A percentile compares a stretch with the other conserved stretches of the same genome.
phyloP scores from a whole-genome alignment of 2,113 vertebrate species.

The Otocyon megalotis region DNA sequence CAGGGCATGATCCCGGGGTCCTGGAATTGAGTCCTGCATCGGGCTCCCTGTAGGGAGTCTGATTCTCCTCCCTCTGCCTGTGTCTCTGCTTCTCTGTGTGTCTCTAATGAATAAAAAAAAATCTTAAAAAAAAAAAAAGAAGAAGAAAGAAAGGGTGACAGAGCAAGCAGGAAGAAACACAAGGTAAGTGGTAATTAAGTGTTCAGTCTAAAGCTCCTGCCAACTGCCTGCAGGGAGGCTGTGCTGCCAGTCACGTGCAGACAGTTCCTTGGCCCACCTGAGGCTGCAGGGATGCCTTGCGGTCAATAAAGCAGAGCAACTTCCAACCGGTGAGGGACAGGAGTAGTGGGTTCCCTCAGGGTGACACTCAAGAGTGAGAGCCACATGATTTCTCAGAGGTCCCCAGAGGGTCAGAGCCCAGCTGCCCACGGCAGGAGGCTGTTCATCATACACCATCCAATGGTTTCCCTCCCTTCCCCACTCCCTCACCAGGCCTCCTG shows the following conservation, averaged over 20 bases:
- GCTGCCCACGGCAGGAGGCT: not conserved
- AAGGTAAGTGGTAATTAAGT: not conserved
- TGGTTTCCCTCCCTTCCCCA: not conserved
- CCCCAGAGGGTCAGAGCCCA: not conserved
- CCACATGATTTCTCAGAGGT: not conserved
- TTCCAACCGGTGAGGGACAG: not conserved
- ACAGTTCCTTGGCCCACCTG: not conserved
- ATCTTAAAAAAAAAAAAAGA: too few relatives aligned
- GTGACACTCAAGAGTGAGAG: not conserved
- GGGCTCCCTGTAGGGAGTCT: too few relatives aligned
- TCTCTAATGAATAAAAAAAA: too few relatives aligned
- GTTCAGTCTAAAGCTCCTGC: not conserved
- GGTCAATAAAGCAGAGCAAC: too few relatives aligned
- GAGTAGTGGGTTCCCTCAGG: not conserved
- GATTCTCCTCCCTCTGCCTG: too few relatives aligned
- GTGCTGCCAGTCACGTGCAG: not conserved
- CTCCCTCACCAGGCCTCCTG: not conserved
- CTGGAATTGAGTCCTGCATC: too few relatives aligned
- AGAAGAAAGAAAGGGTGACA: too few relatives aligned
- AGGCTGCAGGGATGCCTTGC: not conserved
- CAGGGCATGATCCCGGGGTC: too few relatives aligned
- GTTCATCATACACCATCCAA: not conserved
- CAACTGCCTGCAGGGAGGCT: not conserved
- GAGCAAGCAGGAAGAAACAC: not conserved
- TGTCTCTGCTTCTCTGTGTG: too few relatives aligned